Conservation (phyloP, 1,140 invertebrate species). For the Dolichoris vasculosae region DNA sequence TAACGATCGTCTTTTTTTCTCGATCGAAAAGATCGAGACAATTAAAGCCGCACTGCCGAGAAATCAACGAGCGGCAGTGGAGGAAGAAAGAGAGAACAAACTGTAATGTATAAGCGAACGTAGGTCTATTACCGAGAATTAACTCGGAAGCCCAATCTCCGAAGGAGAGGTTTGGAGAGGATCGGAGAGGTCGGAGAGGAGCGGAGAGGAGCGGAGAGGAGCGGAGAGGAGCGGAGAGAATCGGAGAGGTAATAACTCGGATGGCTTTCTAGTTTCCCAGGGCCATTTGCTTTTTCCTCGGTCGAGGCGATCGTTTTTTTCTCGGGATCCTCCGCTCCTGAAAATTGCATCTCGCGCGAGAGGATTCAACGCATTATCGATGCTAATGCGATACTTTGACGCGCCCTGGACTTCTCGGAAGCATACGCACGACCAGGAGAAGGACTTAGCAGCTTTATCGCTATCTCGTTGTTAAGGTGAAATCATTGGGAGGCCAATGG, state of each 20-base stretch:
- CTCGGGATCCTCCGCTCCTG: neutral
- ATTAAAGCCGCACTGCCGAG: neutral
- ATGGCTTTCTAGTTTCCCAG: constrained; percentile 38
- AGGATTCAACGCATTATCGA: neutral
- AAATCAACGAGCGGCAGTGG: neutral
- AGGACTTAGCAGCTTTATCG: neutral
- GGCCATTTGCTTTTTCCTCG: neutral
- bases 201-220: neutral
- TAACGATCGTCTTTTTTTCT: neutral
- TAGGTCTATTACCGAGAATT: constrained; percentile 26
- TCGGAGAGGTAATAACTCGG: too few relatives aligned
- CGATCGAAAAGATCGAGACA: neutral
- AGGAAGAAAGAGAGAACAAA: neutral
- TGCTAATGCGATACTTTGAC: neutral
- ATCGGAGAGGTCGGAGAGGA: neutral
- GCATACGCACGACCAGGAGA: neutral
- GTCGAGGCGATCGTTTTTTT: neutral
- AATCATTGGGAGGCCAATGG: neutral
- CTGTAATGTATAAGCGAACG: neutral
- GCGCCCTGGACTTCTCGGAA: neutral
- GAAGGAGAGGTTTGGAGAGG: too few relatives aligned
- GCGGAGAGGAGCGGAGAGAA: too few relatives aligned
- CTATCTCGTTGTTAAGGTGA: neutral
- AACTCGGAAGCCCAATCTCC: too few relatives aligned
- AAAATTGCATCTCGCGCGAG: neutral